Evolutionary conservation across 2,888 invertebrate species (phyloP).

Genomic region (Tanytarsus gracilentus): DNA sequence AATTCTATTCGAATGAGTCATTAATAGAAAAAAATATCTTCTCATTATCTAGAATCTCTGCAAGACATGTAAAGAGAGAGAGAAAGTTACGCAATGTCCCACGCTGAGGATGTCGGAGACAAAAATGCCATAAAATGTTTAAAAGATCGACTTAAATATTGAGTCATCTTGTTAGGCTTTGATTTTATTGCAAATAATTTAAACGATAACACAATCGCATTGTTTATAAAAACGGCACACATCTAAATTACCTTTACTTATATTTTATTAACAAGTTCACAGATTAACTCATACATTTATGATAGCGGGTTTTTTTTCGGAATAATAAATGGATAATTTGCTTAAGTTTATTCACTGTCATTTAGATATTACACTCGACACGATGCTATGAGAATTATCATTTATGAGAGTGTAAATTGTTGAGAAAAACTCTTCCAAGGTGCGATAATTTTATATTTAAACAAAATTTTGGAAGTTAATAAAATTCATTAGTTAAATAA

Average conservation of each 20-base stretch:
- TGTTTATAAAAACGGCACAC: neutral
- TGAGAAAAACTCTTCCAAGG: too few species aligned
- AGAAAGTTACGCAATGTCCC: constrained; percentile 18
- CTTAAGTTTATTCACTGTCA: constrained; percentile 24
- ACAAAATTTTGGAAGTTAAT: too few species aligned
- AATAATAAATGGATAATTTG: constrained; percentile 22
- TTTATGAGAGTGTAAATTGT: neutral
- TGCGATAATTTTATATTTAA: too few species aligned
- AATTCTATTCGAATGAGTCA: constrained; percentile 16
- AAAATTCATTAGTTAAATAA: too few species aligned
- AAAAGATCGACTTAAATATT: constrained; percentile 2
- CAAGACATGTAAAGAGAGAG: neutral
- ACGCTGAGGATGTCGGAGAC: constrained; percentile 16
- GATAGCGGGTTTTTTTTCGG: neutral
- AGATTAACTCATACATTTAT: constrained; percentile 25
- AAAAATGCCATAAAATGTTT: constrained; percentile 11
- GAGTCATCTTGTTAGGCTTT: constrained; percentile 13
- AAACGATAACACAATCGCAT: neutral
- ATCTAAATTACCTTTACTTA: constrained; percentile 22
- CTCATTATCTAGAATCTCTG: neutral
- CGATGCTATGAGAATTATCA: neutral
- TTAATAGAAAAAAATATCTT: constrained; percentile 11
- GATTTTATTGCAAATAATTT: constrained; percentile 24
- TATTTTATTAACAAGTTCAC: constrained; percentile 17
- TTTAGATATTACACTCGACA: constrained; percentile 15